Percentiles rank a stretch among this genome's conserved stretches.
Evolutionary conservation across 2,797 vertebrate genomes (phyloP).

Genomic region (Rhinichthys osculus): DNA sequence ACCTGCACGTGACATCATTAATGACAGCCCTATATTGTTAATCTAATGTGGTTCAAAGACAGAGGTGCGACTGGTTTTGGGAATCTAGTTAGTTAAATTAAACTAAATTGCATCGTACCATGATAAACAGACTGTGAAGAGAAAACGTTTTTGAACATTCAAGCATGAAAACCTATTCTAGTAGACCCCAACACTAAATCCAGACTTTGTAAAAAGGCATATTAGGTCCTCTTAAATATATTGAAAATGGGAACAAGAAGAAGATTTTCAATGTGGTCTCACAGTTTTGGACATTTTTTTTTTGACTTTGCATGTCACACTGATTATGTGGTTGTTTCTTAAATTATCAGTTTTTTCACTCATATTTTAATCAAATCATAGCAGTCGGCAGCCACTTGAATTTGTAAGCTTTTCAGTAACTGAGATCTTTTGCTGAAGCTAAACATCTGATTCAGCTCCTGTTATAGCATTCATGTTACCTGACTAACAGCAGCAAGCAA

Average conservation of each 20-base stretch:
- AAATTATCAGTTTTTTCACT: not conserved
- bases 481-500: not conserved
- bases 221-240: not conserved
- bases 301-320: not conserved
- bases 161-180: not conserved
- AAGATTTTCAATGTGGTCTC: not conserved
- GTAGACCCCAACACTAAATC: not conserved
- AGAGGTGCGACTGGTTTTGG: not conserved
- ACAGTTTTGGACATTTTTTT: not conserved
- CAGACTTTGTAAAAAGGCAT: not conserved
- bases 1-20: not conserved
- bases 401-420: slow-evolving; percentile 43
- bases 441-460: slow-evolving; percentile 42
- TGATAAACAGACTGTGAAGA: too few relatives aligned
- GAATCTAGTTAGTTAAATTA: too few relatives aligned
- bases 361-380: slow-evolving; percentile 9
- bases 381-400: slow-evolving; percentile 22
- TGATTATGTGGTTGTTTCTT: not conserved
- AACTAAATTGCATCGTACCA: too few relatives aligned
- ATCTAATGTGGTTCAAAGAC: not conserved
- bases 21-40: not conserved
- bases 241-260: not conserved
- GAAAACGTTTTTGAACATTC: not conserved
- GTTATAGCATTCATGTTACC: slow-evolving; percentile 37
- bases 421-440: slow-evolving; percentile 1